These are phyloP conservation scores for Argyra leucocephala DNA, from an alignment of 2,888 invertebrate genomes.

Conservation along the genomic window DNA sequence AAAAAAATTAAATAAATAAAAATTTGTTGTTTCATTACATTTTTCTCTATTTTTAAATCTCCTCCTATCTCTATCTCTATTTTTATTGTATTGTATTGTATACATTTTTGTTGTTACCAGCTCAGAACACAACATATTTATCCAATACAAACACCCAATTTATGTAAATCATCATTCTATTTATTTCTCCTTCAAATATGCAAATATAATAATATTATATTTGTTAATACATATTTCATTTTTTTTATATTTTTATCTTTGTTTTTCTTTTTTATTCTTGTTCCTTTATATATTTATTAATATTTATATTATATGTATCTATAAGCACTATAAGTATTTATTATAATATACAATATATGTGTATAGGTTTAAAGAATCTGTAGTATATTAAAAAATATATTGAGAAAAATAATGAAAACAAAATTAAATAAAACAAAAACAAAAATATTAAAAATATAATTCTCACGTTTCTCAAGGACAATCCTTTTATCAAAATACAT, in stretches of 20 bases:
- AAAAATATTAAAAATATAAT: neutral
- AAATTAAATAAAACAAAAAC: neutral
- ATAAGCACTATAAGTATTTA: too few relatives aligned
- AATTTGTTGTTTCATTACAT: too few relatives aligned
- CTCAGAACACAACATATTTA: neutral
- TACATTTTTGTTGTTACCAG: neutral
- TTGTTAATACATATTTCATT: neutral
- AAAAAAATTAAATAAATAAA: too few relatives aligned
- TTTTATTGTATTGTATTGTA: neutral
- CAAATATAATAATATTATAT: neutral
- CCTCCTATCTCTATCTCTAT: neutral
- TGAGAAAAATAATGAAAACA: neutral
- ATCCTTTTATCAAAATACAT: neutral
- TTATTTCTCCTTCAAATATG: neutral
- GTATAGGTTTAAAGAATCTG: neutral
- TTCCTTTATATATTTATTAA: neutral
- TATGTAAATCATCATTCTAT: neutral
- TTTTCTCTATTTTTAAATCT: too few relatives aligned
- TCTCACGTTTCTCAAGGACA: neutral
- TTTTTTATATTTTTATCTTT: neutral
- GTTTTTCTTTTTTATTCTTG: neutral
- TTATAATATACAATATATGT: too few relatives aligned
- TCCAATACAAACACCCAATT: neutral
- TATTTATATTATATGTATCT: neutral
- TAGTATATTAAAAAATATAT: conserved; percentile 1